A percentile compares a stretch with the other conserved stretches of the same genome.
Conservation (phyloP, 1,140 invertebrate species). For the Drosophila auraria region DNA sequence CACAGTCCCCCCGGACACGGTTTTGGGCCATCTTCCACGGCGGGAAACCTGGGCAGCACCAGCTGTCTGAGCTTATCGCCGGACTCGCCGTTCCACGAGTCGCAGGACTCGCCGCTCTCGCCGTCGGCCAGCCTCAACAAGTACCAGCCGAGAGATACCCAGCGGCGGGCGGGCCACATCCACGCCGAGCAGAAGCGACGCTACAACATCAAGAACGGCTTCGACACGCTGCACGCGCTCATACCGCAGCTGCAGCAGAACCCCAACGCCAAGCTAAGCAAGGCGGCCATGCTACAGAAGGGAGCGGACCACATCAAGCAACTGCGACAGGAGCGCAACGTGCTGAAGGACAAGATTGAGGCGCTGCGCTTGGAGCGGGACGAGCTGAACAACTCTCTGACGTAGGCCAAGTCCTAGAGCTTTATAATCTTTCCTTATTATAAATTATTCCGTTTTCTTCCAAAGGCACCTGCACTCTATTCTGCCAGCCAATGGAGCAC, state of each 20-base stretch:
- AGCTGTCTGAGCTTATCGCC: conserved; percentile 71
- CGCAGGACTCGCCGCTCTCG: conserved; percentile 84
- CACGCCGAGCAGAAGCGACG: conserved; percentile 99
- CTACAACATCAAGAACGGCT: conserved; percentile 99
- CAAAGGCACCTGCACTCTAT: conserved; percentile 96
- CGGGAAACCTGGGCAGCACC: conserved; percentile 39
- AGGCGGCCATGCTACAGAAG: conserved; percentile 98
- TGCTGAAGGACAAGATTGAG: conserved; percentile 96
- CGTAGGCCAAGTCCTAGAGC: conserved; percentile 68
- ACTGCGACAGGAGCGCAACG: conserved; percentile 93
- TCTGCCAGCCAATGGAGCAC: conserved; percentile 97
- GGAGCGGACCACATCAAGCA: conserved; percentile 98
- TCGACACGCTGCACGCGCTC: conserved; percentile 96
- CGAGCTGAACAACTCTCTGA: conserved; percentile 94
- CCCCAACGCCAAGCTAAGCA: conserved; percentile 96
- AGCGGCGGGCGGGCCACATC: conserved; percentile 94
- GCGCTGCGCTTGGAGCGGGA: conserved; percentile 94
- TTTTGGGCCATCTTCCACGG: conserved; percentile 32
- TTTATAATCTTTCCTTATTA: conserved; percentile 60
- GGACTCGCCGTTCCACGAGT: conserved; percentile 80
- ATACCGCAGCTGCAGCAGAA: conserved; percentile 96
- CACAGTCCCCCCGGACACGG: conserved; percentile 73
- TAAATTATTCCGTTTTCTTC: neutral
- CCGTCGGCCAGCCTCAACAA: conserved; percentile 85
- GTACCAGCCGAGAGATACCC: conserved; percentile 76